Base-by-base conservation (phyloP, 2,888 invertebrate genomes). In the Cerceris ruficornis region DNA sequence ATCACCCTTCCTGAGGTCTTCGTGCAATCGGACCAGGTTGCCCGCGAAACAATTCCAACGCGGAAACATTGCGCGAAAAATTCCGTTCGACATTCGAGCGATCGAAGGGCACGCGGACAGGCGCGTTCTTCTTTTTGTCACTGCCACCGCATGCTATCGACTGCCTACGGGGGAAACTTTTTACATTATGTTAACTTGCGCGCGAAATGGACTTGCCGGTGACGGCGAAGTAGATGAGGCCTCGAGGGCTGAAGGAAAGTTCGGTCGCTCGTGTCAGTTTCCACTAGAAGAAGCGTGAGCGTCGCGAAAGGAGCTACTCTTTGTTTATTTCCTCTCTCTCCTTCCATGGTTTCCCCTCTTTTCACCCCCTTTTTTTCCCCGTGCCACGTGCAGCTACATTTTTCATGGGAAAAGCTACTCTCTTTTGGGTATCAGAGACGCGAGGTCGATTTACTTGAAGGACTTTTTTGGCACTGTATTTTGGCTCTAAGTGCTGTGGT, bases 141-240 rank as follows among this genome's bases (percentile, higher is more conserved):
- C 42, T 39, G 49, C 13, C 28, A 17, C 57, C 82, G 65, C 55
- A 60, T 46, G 77, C 74, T 86, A 84, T 77, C 79, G 69, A 81
- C 69, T 69, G 49, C 57, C 50, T 41, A 54, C 42, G 41, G 59
- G 50, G n/a, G 13, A 84, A 85, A 85, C 65, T 85, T 85, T 85
- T 81, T 79, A 83, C 85, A 83, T 86, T 85, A 85, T 77, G 85
- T 85, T 76, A 85, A 87, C 72, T 81, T 79, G 55, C 52, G 85
- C 81, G 76, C 72, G 75, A 87, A 83, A 87, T 81, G 76, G 82
- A 75, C 75, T 58, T 49, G 43, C 46, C 58, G 57, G 42, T 60
- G 73, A 71, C 64, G 50, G 28, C 28, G 28, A 28, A 28, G 28
- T 28, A 28, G 28, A 28, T 28, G 28, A 28, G 28, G 28, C 28